phyloP scores from a whole-genome alignment of 2,797 vertebrate genomes.

The Anguilla marmorata region DNA sequence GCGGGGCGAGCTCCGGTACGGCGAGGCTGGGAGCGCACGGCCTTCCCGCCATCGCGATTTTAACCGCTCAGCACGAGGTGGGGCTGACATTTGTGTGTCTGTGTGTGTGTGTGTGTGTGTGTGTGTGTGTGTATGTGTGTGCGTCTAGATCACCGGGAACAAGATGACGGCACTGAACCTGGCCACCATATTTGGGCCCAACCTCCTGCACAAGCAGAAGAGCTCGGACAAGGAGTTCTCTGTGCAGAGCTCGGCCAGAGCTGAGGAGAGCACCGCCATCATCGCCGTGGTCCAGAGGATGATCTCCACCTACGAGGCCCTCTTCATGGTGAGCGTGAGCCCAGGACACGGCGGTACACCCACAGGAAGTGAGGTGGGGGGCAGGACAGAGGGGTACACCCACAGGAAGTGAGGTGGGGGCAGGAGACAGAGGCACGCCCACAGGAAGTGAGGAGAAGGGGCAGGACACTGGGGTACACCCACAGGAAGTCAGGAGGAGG shows the following conservation, averaged over 20 bases:
- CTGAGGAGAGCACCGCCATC: constrained; percentile 91
- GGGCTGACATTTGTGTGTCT: not conserved
- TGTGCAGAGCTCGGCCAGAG: constrained; percentile 89
- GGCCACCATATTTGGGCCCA: constrained; percentile 95
- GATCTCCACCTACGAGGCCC: constrained; percentile 84
- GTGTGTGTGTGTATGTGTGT: constrained; percentile 20
- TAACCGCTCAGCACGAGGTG: not conserved
- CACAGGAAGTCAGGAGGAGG: not conserved
- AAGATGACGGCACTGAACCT: constrained; percentile 95
- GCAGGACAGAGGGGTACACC: not conserved
- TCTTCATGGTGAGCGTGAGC: constrained; percentile 84
- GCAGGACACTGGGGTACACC: not conserved
- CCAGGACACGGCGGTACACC: constrained; percentile 7
- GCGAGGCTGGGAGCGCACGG: not conserved
- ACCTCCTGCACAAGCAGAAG: constrained; percentile 94
- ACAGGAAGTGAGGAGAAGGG: not conserved
- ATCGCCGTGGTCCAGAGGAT: constrained; percentile 89
- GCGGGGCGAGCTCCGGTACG: not conserved
- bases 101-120: not conserved
- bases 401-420: not conserved
- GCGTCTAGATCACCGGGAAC: constrained; percentile 85
- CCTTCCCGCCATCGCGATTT: not conserved
- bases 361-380: not conserved
- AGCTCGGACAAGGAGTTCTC: constrained; percentile 93
- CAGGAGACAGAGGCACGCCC: not conserved